Evolutionary conservation across 2,797 vertebrate genomes (phyloP), one percentile per base, ranked within the genome.

Genomic region (Clarias laeviceps): DNA sequence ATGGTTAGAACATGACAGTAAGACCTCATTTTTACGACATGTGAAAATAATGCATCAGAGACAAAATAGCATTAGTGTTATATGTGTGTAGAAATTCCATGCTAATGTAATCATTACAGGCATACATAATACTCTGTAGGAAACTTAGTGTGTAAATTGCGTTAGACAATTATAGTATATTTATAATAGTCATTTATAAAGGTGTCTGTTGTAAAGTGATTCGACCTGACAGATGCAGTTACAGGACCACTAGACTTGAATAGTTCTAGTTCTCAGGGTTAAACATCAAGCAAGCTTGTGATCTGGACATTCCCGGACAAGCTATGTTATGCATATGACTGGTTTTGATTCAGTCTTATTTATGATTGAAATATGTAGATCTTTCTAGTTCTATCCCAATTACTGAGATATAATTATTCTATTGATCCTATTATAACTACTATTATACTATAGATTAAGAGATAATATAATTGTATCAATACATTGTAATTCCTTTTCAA

Each of bases 181-280:
- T 56, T 69, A 18, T 64, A 64, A 80, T 57, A 27, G 32, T 79
- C 34, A 83, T 62, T 86, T 79, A 56, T 65, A 34, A 45, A 74
- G 56, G 65, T 79, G 73, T 68, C 18, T 50, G 85, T 11, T 79
- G 65, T 74, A 65, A 68, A 61, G 70, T 73, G 12, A 17, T 76
- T 37, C 12, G 54, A 77, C 72, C 40, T 40, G 32, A 62, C n/a
- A 54, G 64, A 45, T 0, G 37, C 37, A 78, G 61, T 89, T 86
- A 66, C 83, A 82, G 57, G 82, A 56, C 29, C 37, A 70, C 80
- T 88, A 74, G 62, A 79, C 72, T 84, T 34, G 37, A 87, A n/a
- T 27, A 57, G 77, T 78, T 87, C 61, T 87, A 89, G 82, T 78
- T 89, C 87, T 84, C 89, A 90, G 87, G 90, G 87, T 84, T 87